These are phyloP conservation scores for Leucozona laternaria DNA, from an alignment of 2,888 invertebrate genomes.

Conservation along the genomic window DNA sequence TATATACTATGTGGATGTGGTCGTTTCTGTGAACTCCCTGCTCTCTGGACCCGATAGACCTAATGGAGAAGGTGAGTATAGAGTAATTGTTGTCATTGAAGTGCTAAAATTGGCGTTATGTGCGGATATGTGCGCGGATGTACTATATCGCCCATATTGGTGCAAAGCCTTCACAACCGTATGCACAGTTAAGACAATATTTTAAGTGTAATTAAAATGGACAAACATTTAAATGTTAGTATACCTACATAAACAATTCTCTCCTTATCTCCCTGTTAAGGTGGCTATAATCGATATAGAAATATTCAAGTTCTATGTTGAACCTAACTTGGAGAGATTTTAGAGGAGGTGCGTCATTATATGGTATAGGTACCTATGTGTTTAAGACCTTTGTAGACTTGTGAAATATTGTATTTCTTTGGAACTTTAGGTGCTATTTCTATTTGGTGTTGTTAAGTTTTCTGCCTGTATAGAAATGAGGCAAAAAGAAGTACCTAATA, in stretches of 20 bases:
- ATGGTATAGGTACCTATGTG: not conserved
- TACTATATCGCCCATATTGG: constrained; percentile 24
- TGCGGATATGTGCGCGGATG: not conserved
- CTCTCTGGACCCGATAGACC: constrained; percentile 15
- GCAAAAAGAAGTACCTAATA: constrained; percentile 17
- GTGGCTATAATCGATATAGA: constrained; percentile 24
- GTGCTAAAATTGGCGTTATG: constrained; percentile 70
- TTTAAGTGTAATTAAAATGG: constrained; percentile 72
- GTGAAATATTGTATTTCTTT: constrained; percentile 36
- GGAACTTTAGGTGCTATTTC: constrained; percentile 55
- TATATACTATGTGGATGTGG: not conserved
- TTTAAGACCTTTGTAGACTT: constrained; percentile 4
- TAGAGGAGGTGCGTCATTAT: constrained; percentile 48
- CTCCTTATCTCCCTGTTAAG: not conserved
- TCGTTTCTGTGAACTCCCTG: not conserved
- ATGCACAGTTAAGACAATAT: constrained; percentile 68
- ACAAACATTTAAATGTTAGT: constrained; percentile 47
- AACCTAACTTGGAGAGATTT: constrained; percentile 16
- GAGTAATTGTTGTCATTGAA: constrained; percentile 71
- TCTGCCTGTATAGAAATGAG: not conserved
- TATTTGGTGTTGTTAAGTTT: constrained; percentile 20
- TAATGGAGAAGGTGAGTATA: constrained; percentile 49
- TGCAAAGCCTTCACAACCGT: constrained; percentile 17
- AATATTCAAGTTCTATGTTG: constrained; percentile 21
- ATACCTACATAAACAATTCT: not conserved